Evolutionary conservation across 2,113 vertebrate species (phyloP).

Genomic region (Toxotes jaculatrix): DNA sequence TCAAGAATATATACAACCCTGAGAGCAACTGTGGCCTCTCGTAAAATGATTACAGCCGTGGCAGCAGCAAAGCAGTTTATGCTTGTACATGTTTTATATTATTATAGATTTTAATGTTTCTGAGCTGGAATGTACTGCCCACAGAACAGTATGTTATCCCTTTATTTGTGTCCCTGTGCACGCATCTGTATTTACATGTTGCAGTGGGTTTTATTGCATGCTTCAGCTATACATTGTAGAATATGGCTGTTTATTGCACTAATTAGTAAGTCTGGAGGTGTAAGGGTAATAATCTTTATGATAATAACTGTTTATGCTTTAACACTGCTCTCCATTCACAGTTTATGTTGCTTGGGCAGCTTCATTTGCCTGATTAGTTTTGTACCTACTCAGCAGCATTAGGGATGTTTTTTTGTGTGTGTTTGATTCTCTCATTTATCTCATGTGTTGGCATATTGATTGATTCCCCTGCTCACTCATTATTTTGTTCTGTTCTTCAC

Average conservation of each 20-base stretch:
- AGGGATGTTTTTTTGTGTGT: conserved; percentile 66
- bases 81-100: conserved; percentile 55
- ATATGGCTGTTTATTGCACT: conserved; percentile 79
- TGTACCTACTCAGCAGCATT: conserved; percentile 79
- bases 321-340: conserved; percentile 74
- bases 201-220: conserved; percentile 59
- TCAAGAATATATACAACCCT: conserved; percentile 73
- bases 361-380: conserved; percentile 80
- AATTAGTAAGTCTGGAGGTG: conserved; percentile 83
- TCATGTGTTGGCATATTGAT: conserved; percentile 78
- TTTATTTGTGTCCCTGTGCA: conserved; percentile 53
- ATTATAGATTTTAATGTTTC: conserved; percentile 65
- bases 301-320: conserved; percentile 80
- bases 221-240: conserved; percentile 72
- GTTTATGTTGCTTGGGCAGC: conserved; percentile 74
- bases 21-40: conserved; percentile 71
- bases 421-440: conserved; percentile 79
- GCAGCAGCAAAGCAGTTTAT: conserved; percentile 66
- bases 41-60: conserved; percentile 79
- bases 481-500: conserved; percentile 81
- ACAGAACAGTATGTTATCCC: conserved; percentile 46
- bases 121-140: conserved; percentile 60
- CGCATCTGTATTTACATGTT: conserved; percentile 63
- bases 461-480: conserved; percentile 78
- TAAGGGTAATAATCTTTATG: conserved; percentile 83